Conservation (phyloP, 37 sponge, comb jelly and placozoan species). For the Aplysina aerophoba region DNA sequence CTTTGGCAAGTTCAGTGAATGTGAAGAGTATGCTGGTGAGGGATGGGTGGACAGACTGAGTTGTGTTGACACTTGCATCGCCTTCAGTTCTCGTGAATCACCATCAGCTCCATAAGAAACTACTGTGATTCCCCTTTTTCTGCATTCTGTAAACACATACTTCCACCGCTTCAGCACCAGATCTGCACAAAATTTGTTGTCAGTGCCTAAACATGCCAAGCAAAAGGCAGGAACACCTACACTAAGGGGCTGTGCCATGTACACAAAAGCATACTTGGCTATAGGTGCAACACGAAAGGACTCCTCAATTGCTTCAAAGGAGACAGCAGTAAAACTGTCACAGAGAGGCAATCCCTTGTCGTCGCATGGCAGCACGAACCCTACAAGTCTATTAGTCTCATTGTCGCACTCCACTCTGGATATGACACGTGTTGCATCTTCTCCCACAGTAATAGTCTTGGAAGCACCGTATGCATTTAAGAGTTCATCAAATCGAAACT, state of each 20-base stretch:
- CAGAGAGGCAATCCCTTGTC: conserved; percentile 31
- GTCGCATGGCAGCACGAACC: conserved; percentile 49
- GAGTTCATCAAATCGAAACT: conserved; percentile 55
- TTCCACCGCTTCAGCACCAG: conserved; percentile 50
- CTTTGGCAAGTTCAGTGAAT: not conserved
- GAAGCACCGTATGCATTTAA: conserved; percentile 34
- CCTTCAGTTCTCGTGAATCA: conserved; percentile 49
- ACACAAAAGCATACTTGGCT: conserved; percentile 66
- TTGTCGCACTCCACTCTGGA: conserved; percentile 58
- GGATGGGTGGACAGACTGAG: not conserved
- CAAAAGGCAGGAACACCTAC: conserved; percentile 34
- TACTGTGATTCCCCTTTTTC: conserved; percentile 43
- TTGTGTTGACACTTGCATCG: conserved; percentile 45
- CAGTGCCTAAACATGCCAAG: conserved; percentile 53
- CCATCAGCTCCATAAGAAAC: conserved; percentile 66
- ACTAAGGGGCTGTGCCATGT: conserved; percentile 59
- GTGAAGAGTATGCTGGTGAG: not conserved
- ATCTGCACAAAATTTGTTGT: conserved; percentile 43
- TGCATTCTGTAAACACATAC: conserved; percentile 44
- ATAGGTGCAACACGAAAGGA: conserved; percentile 11
- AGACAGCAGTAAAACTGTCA: conserved; percentile 44
- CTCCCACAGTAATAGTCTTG: conserved; percentile 34
- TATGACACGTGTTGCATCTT: no score
- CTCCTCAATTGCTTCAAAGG: conserved; percentile 46
- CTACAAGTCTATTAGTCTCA: conserved; percentile 57